Percentiles rank a stretch among this genome's conserved stretches.
These are phyloP conservation scores for Sebastes minor DNA, from an alignment of 2,797 vertebrate genomes.

Conservation along the genomic window DNA sequence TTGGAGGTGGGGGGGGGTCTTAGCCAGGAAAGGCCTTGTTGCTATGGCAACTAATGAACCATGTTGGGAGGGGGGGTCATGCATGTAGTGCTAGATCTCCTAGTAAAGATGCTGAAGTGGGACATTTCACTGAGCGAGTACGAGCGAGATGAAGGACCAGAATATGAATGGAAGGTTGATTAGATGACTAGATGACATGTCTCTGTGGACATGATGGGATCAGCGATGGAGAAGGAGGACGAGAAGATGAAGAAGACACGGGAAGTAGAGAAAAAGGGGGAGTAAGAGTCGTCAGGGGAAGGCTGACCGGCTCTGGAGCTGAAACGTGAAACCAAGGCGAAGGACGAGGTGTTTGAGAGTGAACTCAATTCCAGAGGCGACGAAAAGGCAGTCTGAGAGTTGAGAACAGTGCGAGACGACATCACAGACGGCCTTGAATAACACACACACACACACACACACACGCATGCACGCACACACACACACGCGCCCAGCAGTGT, in stretches of 20 bases:
- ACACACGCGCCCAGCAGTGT: slow-evolving; percentile 11
- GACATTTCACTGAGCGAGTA: not conserved
- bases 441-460: slow-evolving; percentile 1
- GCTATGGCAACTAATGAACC: slow-evolving; percentile 64
- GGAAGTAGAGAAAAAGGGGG: not conserved
- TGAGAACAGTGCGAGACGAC: not conserved
- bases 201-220: too few relatives aligned
- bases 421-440: too few relatives aligned
- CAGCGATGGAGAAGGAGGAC: not conserved
- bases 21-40: slow-evolving; percentile 52
- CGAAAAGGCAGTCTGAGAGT: slow-evolving; percentile 10
- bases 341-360: not conserved
- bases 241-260: not conserved
- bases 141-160: not conserved
- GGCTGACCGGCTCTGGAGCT: not conserved
- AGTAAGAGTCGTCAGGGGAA: not conserved
- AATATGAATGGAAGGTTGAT: not conserved
- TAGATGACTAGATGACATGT: not conserved
- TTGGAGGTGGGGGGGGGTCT: slow-evolving; percentile 11
- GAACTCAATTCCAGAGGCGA: slow-evolving; percentile 33
- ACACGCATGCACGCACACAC: not conserved
- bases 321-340: not conserved
- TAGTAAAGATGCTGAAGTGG: slow-evolving; percentile 18
- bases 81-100: not conserved
- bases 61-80: slow-evolving; percentile 13